phyloP scores from a whole-genome alignment of 2,797 vertebrate species.

The Tolypeutes matacus region DNA sequence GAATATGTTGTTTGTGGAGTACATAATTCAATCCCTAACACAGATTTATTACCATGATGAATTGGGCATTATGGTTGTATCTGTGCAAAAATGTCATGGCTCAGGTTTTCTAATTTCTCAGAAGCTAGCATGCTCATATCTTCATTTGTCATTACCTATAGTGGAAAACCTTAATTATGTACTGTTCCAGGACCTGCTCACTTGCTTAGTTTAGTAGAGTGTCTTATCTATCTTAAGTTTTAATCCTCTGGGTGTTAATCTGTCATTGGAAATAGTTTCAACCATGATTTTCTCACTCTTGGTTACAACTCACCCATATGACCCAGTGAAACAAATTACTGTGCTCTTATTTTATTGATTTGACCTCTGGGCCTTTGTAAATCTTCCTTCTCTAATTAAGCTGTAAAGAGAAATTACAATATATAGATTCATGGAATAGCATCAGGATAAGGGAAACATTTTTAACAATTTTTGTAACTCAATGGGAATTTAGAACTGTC shows the following conservation, averaged over 20 bases:
- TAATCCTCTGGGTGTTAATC: constrained; percentile 11
- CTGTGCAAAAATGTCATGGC: background rate
- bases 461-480: constrained; percentile 57
- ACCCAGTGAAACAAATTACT: constrained; percentile 68
- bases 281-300: constrained; percentile 62
- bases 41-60: background rate
- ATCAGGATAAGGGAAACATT: background rate
- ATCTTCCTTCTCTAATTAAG: constrained; percentile 74
- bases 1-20: too few relatives aligned
- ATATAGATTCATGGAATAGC: constrained; percentile 49
- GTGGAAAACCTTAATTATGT: background rate
- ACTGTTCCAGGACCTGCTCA: background rate
- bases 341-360: constrained; percentile 65
- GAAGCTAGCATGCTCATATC: background rate
- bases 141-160: constrained; percentile 30
- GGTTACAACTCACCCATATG: constrained; percentile 49
- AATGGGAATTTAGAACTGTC: constrained; percentile 27
- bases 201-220: constrained; percentile 17
- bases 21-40: too few relatives aligned
- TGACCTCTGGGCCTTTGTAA: constrained; percentile 53
- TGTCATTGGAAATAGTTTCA: constrained; percentile 48
- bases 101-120: background rate
- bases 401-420: constrained; percentile 53
- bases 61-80: background rate
- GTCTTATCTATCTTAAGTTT: constrained; percentile 30